These are phyloP conservation scores for Morelia viridis DNA, from an alignment of 2,797 vertebrate genomes.

Conservation along the genomic window DNA sequence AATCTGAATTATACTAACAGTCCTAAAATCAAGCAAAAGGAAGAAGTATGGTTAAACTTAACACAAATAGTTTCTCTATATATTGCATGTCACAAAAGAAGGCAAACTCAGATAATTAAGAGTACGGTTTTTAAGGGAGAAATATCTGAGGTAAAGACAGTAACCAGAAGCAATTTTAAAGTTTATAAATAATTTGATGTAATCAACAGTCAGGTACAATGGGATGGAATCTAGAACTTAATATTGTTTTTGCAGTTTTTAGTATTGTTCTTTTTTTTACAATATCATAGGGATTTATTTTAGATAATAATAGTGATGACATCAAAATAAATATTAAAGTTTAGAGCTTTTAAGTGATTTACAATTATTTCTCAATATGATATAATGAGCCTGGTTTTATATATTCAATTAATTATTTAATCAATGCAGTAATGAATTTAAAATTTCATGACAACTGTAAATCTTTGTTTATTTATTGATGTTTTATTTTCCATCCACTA, in stretches of 20 bases:
- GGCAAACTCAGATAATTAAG: background rate
- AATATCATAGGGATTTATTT: background rate
- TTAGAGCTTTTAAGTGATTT: background rate
- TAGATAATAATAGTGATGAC: background rate
- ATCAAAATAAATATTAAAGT: background rate
- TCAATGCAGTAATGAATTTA: background rate
- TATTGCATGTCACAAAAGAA: background rate
- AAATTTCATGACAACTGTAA: background rate
- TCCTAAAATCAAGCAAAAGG: background rate
- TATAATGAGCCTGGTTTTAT: background rate
- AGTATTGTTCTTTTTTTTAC: background rate
- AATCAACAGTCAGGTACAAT: background rate
- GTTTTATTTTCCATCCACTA: background rate
- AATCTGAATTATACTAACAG: conserved; percentile 10
- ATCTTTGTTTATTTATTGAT: background rate
- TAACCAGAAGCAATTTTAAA: background rate
- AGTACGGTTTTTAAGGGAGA: background rate
- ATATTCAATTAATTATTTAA: background rate
- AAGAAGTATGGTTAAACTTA: background rate
- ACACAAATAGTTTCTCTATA: background rate
- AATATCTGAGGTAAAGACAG: background rate
- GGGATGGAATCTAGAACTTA: background rate
- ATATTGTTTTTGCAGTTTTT: background rate
- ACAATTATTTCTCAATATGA: background rate
- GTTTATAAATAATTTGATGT: background rate